Evolutionary conservation across 2,888 invertebrate species (phyloP), one percentile per base, ranked within the genome.

Genomic region (Chloroclystis v-ata): DNA sequence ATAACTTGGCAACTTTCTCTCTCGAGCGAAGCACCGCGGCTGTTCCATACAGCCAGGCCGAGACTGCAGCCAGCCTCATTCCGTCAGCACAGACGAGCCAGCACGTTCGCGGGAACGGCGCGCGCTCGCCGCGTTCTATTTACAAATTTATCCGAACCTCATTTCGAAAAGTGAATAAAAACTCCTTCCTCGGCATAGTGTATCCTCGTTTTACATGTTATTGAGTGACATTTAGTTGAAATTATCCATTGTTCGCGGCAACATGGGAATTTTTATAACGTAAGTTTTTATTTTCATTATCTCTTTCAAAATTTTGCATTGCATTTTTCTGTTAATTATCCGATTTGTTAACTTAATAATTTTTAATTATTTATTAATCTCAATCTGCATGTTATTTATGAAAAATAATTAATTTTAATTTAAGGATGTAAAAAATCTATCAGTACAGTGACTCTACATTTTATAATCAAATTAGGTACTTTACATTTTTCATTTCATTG

Each of bases 1-100:
- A 82, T 83, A 84, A 84, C 84, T 82, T 64, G 65, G 72, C 67
- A 79, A 85, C 85, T 86, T 86, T 85, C 85, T 85, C 84, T 83
- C 82, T 71, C 68, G 61, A 49, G 56, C 60, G 59, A 57, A 57
- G 57, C 56, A 52, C 62, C 55, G 62, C 63, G 58, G 61, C 61
- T 59, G 63, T 60, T 62, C 39, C 43, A 60, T 57, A 58, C 59
- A 63, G 64, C 57, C 61, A 63, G 20, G 8, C 33, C 6, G 35
- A 35, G 35, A 20, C 35, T 35, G 57, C 48, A 51, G 54, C 43
- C 78, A 79, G 78, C 73, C 67, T 81, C 82, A 79, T 74, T 82
- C 73, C 70, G 77, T 69, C 64, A 63, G 67, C 62, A 69, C 65
- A 74, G 69, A 63, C 77, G 77, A 74, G 72, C 69, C 66, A 67